A percentile compares a stretch with the other conserved stretches of the same genome.
Evolutionary conservation across 2,888 invertebrate species (phyloP).

Genomic region (Rhorus exstirpatorius): DNA sequence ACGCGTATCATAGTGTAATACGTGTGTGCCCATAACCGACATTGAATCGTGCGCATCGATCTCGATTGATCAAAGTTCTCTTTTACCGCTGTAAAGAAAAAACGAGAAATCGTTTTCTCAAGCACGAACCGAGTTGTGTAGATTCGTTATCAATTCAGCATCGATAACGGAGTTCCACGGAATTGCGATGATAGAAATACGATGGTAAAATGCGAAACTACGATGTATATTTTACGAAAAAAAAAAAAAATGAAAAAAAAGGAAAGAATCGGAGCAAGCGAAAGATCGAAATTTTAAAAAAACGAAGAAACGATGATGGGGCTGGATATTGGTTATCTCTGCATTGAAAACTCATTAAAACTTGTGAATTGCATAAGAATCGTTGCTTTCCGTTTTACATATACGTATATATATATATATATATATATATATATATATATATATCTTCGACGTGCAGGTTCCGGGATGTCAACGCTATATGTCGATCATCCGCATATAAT

Average conservation of each 20-base stretch:
- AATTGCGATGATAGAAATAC: constrained; percentile 7
- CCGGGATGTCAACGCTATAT: not conserved
- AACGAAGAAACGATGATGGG: constrained; percentile 77
- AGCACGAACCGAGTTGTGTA: not conserved
- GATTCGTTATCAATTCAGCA: not conserved
- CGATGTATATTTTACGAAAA: not conserved
- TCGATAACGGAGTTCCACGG: not conserved
- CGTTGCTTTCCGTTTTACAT: constrained; percentile 66
- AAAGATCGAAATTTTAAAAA: constrained; percentile 26
- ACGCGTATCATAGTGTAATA: too few relatives aligned
- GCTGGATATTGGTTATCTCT: constrained; percentile 83
- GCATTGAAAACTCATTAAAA: constrained; percentile 84
- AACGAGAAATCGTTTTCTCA: not conserved
- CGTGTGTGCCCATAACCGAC: too few relatives aligned
- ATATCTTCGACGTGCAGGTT: not conserved
- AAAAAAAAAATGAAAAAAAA: constrained; percentile 1
- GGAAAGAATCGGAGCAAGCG: not conserved
- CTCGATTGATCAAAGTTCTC: too few relatives aligned
- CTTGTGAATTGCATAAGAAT: constrained; percentile 85
- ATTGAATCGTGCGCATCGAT: too few relatives aligned
- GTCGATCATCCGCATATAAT: constrained; percentile 7
- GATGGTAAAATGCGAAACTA: not conserved
- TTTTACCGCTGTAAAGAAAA: too few relatives aligned
- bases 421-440: too few relatives aligned
- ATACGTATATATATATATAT: not conserved